Evolutionary conservation across 1,140 invertebrate species (phyloP), one percentile per base, ranked within the genome.

Genomic region (Drosophila takahashii): DNA sequence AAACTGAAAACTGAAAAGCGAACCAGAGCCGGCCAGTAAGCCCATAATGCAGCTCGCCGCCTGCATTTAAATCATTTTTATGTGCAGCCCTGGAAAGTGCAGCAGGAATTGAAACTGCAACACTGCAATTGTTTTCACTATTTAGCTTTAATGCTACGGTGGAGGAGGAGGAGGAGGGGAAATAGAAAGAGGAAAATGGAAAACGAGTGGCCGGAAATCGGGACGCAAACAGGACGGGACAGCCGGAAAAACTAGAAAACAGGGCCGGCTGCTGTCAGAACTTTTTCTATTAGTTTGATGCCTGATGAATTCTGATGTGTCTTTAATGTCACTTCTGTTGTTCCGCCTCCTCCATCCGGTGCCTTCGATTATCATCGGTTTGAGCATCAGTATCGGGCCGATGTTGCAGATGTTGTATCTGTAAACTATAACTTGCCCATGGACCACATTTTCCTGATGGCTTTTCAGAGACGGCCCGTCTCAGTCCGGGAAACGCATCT

Each of bases 31-130:
- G 27, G 39, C 41, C 52, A 50, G 77, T 64, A 51, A 75, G 72
- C 65, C 70, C 78, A 77, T 81, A 77, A 81, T 80, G 72, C 78
- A 80, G 64, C 77, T 73, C 45, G 73, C 52, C 61, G 53, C 52
- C 44, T 81, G 61, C 81, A 87, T 72, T 87, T 87, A 86, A 86
- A 87, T 86, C 79, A 87, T 87, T 87, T 86, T 83, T 79, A 79
- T 86, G 74, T 74, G 47, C 41, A 36, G 34, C 59, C 22, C 26
- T 13, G 37, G 34, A 45, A 47, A 59, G 54, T 53, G 53, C 18
- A 15, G 2, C 34, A 22, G 72, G 51, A 59, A 66, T 67, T 29
- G 66, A 56, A 70, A 56, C 41, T 66, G 34, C 15, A 22, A 10
- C 26, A 29, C 36, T 32, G 34, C 29, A 39, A 15, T 34, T 47